Evolutionary conservation across 2,797 vertebrate species (phyloP), one percentile per base, ranked within the genome.

Genomic region (Poecilia picta): DNA sequence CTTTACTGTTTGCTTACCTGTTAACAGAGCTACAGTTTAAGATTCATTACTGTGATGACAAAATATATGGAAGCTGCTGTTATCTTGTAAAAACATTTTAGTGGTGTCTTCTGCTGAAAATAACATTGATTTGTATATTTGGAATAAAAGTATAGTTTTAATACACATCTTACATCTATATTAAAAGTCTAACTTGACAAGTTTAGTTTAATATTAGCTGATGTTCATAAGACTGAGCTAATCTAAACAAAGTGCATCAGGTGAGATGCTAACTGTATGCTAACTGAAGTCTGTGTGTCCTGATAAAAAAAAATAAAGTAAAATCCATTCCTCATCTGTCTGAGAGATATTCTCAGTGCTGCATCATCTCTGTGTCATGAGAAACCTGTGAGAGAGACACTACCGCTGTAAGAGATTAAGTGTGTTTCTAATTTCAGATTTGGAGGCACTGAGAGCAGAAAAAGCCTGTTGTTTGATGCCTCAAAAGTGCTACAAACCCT

Each of bases 401-500:
- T 23, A 12, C 1, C 0, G 3, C 36, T 57, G 0, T 47, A 49
- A 20, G 25, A 36, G 28, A 25, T 49, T 25, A n/a, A 55, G 11
- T 80, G 33, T 13, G 46, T 68, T 66, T 43, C n/a, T 74, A 45
- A 70, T 53, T n/a, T 5, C 20, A 55, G 13, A 46, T 74, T 75
- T 74, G 59, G 66, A 46, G 41, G 31, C 20, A 28, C 13, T n/a
- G 46, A 57, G 20, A 62, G 28, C 46, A 45, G 20, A 76, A 57
- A 25, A 49, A 11, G 28, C 62, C 28, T 45, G n/a, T 28, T 28
- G 13, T 36, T n/a, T 66, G 45, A 75, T 72, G 31, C 39, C 33
- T 66, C 41, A 12, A 39, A 4, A 55, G 39, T 73, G 12, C 57
- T 72, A 41, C 73, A 70, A 83, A 70, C 36, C 28, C 45, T 39